Conservation (phyloP, 2,888 invertebrate genomes). For the Pomacea canaliculata region DNA sequence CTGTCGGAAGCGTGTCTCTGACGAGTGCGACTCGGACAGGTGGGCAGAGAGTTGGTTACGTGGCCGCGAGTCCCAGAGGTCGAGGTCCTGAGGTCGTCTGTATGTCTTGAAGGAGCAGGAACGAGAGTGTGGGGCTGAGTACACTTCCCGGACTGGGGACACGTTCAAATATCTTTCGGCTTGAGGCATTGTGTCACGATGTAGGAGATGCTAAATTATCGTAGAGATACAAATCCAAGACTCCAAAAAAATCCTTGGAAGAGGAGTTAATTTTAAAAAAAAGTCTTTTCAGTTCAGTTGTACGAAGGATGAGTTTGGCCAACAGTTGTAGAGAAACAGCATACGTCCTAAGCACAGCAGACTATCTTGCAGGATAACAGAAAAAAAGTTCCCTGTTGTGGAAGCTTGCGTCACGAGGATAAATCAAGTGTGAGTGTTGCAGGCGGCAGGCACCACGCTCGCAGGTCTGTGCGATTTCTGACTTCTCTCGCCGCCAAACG, state of each 20-base stretch:
- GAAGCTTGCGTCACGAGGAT: no score
- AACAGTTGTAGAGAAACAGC: no score
- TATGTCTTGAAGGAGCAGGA: slow-evolving; percentile 34
- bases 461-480: not conserved
- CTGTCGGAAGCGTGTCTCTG: slow-evolving; percentile 14
- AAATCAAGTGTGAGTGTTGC: no score
- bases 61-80: slow-evolving; percentile 30
- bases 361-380: no score
- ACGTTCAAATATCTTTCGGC: slow-evolving; percentile 3
- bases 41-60: slow-evolving; percentile 42
- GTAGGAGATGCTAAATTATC: no score
- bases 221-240: no score
- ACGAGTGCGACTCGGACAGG: not conserved
- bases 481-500: not conserved
- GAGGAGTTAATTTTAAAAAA: no score
- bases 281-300: no score
- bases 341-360: no score
- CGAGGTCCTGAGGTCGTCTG: slow-evolving; percentile 29
- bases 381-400: no score
- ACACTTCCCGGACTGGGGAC: slow-evolving; percentile 20
- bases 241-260: no score
- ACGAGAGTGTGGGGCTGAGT: slow-evolving; percentile 34
- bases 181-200: not conserved
- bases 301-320: no score
- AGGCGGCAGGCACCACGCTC: not conserved